A percentile compares a stretch with the other conserved stretches of the same genome.
Evolutionary conservation across 23 tunicate genomes (phyloP).

Genomic region (Styela clava): DNA sequence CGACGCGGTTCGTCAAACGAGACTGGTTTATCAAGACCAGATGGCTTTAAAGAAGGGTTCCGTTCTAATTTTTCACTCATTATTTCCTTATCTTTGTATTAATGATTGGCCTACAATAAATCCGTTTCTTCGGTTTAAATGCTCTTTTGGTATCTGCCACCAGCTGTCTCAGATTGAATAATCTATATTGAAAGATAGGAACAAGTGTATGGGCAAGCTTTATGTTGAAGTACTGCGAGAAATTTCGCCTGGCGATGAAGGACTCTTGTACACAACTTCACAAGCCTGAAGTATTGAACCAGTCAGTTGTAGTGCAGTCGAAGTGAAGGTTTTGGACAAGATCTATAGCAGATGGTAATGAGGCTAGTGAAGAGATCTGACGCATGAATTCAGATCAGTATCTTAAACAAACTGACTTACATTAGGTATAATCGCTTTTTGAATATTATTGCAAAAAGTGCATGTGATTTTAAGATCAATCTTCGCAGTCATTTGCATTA

Average conservation of each 20-base stretch:
- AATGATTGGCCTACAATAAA: neutral
- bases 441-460: too few relatives aligned
- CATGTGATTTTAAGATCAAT: too few relatives aligned
- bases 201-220: neutral
- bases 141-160: neutral
- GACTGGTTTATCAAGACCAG: conserved; percentile 3
- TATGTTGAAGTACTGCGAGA: neutral
- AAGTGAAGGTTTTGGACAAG: too few relatives aligned
- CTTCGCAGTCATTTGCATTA: too few relatives aligned
- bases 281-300: neutral
- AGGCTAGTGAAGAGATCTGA: too few relatives aligned
- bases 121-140: neutral
- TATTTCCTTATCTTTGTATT: neutral
- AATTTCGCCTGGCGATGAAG: neutral
- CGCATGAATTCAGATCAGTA: too few relatives aligned
- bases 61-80: neutral
- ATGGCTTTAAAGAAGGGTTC: neutral
- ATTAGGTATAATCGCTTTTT: too few relatives aligned
- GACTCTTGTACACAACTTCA: neutral
- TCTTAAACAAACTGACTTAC: too few relatives aligned
- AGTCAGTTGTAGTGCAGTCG: neutral
- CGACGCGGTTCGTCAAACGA: conserved; percentile 25
- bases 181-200: neutral
- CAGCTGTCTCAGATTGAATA: neutral
- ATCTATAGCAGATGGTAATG: too few relatives aligned